Evolutionary conservation across 2,797 vertebrate genomes (phyloP).

Genomic region (Cyprinodon diabolis): DNA sequence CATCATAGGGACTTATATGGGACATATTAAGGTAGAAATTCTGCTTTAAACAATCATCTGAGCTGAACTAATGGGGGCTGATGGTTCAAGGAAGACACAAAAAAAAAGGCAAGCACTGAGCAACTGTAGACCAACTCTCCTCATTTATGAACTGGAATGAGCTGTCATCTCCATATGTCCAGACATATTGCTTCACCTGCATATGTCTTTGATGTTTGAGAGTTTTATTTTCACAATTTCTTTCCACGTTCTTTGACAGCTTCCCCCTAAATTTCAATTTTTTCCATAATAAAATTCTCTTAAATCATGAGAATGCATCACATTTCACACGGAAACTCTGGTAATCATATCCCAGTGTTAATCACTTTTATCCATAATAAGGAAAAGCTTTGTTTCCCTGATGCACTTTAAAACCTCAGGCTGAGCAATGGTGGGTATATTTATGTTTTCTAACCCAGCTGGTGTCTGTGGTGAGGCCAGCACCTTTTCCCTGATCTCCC

Average conservation of each 20-base stretch:
- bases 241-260: neutral
- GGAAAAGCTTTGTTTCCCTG: neutral
- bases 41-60: neutral
- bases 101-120: too few relatives aligned
- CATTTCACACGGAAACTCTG: neutral
- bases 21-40: too few relatives aligned
- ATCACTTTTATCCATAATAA: constrained; percentile 6
- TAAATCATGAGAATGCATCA: neutral
- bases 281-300: neutral
- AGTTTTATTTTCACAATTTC: neutral
- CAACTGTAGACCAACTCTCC: too few relatives aligned
- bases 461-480: constrained; percentile 62
- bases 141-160: too few relatives aligned
- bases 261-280: neutral
- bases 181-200: neutral
- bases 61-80: neutral
- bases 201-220: neutral
- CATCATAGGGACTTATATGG: too few relatives aligned
- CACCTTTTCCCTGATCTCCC: constrained; percentile 46
- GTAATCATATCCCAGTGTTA: constrained; percentile 1
- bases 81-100: too few relatives aligned
- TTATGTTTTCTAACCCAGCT: constrained; percentile 50
- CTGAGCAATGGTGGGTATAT: neutral
- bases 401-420: constrained; percentile 24
- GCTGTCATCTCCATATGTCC: neutral